These are phyloP conservation scores for Celastrina argiolus DNA, from an alignment of 2,888 invertebrate genomes.

Conservation along the genomic window DNA sequence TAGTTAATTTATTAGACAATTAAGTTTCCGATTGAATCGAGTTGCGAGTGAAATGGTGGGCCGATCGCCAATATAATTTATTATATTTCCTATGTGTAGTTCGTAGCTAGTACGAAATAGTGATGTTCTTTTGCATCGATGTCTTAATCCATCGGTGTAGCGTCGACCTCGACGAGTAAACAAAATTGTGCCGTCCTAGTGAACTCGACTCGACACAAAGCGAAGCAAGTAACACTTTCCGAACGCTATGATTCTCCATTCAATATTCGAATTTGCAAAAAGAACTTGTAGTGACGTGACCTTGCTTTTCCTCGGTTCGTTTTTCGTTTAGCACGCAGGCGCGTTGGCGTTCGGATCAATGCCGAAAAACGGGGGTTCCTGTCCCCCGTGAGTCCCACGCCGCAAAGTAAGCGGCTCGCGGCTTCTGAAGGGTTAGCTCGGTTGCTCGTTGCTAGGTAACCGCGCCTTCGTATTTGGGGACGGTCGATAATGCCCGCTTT, in stretches of 20 bases:
- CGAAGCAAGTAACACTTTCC: slow-evolving; percentile 53
- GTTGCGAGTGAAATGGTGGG: neutral
- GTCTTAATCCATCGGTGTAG: slow-evolving; percentile 23
- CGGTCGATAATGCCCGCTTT: slow-evolving; percentile 65
- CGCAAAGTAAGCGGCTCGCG: slow-evolving; percentile 70
- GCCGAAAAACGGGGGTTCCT: slow-evolving; percentile 70
- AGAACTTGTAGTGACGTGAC: slow-evolving; percentile 73
- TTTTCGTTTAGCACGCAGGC: slow-evolving; percentile 74
- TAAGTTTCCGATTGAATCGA: slow-evolving; percentile 46
- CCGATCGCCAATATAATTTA: slow-evolving; percentile 3
- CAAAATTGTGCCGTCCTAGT: slow-evolving; percentile 46
- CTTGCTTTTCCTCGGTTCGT: slow-evolving; percentile 70
- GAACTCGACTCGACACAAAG: slow-evolving; percentile 44
- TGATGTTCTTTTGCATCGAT: slow-evolving; percentile 11
- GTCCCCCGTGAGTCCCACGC: slow-evolving; percentile 54
- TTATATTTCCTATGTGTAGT: neutral
- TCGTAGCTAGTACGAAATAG: neutral
- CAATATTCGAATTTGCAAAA: slow-evolving; percentile 73
- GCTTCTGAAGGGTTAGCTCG: slow-evolving; percentile 70
- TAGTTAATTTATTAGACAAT: slow-evolving; percentile 62
- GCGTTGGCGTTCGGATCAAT: slow-evolving; percentile 69
- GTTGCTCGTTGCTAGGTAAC: slow-evolving; percentile 66
- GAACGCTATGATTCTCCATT: slow-evolving; percentile 68
- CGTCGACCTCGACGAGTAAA: slow-evolving; percentile 31
- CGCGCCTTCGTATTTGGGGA: slow-evolving; percentile 51